Base-by-base conservation (phyloP, 2,113 vertebrate genomes). In the Scalopus aquaticus region DNA sequence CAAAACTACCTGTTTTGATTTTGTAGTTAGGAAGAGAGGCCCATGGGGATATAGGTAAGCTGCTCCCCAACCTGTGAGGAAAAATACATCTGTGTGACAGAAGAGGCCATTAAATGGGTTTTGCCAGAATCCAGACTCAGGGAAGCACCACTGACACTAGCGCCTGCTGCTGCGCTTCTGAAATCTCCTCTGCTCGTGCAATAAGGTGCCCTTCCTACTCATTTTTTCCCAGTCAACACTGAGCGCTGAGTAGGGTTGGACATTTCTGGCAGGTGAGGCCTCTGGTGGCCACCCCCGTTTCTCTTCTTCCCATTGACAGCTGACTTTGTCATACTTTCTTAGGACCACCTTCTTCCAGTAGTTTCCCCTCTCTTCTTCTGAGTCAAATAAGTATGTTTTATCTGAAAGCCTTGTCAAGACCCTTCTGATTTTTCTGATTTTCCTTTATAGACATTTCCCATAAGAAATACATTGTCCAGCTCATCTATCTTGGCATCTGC, bases 211-310 rank as follows among this genome's bases (percentile, higher is more conserved):
- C 8, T 39, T 86, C 12, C 67, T 32, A 19, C 1, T 24, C 2
- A 2, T 54, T 90, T 58, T 70, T 46, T 19, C 49, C 37, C 9
- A 54, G 67, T 1, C 37, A 42, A 2, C 17, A 5, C 28, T 39
- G 5, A 74, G 44, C 12, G 0, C 2, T 30, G 4, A 17, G 22
- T 5, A 9, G 16, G 20, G 19, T 6, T 16, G 2, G 10, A 22
- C 37, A 70, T 87, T 73, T 13, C 30, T 90, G 26, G 46, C 35
- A 76, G 19, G 26, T 6, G 1, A 5, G 1, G 78, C 19, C 30
- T 73, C 19, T 46, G 24, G 30, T 70, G 30, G 1, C 20, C 6
- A 17, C 10, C 70, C 83, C 65, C n/a, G 19, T n/a, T 8, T 72
- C 16, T 70, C 17, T 78, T 26, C 28, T 85, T 81, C 39, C 19